These are phyloP conservation scores for Idaea dimidiata DNA, from an alignment of 2,888 invertebrate genomes.

Conservation along the genomic window DNA sequence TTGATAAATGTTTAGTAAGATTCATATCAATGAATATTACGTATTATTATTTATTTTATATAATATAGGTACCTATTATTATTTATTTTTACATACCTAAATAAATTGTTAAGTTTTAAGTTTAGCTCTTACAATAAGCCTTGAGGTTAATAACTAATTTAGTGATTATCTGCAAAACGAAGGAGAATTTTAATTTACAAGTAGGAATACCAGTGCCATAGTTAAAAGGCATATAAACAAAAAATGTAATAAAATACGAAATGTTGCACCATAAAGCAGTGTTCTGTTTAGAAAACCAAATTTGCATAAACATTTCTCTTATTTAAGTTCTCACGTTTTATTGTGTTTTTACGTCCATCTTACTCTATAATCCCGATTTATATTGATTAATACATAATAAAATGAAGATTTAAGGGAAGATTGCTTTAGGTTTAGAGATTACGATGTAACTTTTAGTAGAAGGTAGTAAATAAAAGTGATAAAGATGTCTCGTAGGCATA, in stretches of 20 bases:
- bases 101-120: no score
- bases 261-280: constrained; percentile 40
- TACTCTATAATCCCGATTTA: constrained; percentile 19
- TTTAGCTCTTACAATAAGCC: no score
- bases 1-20: no score
- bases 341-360: constrained; percentile 34
- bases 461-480: background rate
- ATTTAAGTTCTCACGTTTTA: constrained; percentile 43
- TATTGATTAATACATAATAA: constrained; percentile 16
- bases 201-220: constrained; percentile 19
- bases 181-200: constrained; percentile 14
- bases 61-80: no score
- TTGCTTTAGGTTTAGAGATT: constrained; percentile 1
- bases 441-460: constrained; percentile 6
- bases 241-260: constrained; percentile 36
- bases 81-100: no score
- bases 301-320: constrained; percentile 41
- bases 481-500: background rate
- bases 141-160: background rate
- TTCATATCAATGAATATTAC: no score
- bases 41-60: no score
- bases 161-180: constrained; percentile 13
- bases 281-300: constrained; percentile 41
- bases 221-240: constrained; percentile 15
- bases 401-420: background rate